Evolutionary conservation across 2,113 vertebrate species (phyloP).

Genomic region (Irena cyanogastra): DNA sequence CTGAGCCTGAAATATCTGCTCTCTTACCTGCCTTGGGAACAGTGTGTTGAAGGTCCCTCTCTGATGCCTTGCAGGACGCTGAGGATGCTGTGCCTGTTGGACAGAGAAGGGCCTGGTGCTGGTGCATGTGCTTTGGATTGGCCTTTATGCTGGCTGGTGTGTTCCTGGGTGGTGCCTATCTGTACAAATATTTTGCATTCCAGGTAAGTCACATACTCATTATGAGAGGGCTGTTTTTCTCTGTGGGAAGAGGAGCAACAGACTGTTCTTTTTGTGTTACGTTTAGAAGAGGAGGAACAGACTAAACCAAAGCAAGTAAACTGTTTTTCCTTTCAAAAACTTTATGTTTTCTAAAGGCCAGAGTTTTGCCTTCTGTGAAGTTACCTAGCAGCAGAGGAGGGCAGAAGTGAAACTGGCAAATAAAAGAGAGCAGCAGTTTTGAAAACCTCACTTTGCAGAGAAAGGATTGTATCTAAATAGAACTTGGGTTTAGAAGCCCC

Average conservation of each 20-base stretch:
- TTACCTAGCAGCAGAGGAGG: not conserved
- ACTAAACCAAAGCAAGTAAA: not conserved
- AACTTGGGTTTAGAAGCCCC: not conserved
- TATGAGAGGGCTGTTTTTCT: not conserved
- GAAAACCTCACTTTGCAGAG: not conserved
- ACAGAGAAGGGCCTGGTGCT: constrained; percentile 89
- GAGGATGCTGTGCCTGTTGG: constrained; percentile 77
- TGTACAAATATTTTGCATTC: constrained; percentile 85
- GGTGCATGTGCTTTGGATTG: constrained; percentile 93
- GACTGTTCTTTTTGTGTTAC: not conserved
- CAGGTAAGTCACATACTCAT: constrained; percentile 74
- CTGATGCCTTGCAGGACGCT: constrained; percentile 74
- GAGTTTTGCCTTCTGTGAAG: not conserved
- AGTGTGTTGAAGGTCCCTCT: not conserved
- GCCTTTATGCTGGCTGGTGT: constrained; percentile 92
- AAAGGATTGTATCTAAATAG: not conserved
- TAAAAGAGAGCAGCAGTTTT: not conserved
- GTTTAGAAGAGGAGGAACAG: not conserved
- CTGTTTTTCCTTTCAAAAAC: not conserved
- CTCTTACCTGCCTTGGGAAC: not conserved
- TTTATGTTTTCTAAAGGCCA: not conserved
- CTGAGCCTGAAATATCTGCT: not conserved
- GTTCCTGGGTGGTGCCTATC: constrained; percentile 89
- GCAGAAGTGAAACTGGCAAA: not conserved
- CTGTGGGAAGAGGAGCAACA: not conserved